Evolutionary conservation across 2,888 invertebrate species (phyloP), one percentile per base, ranked within the genome.

Genomic region (Aspidapion aeneum): DNA sequence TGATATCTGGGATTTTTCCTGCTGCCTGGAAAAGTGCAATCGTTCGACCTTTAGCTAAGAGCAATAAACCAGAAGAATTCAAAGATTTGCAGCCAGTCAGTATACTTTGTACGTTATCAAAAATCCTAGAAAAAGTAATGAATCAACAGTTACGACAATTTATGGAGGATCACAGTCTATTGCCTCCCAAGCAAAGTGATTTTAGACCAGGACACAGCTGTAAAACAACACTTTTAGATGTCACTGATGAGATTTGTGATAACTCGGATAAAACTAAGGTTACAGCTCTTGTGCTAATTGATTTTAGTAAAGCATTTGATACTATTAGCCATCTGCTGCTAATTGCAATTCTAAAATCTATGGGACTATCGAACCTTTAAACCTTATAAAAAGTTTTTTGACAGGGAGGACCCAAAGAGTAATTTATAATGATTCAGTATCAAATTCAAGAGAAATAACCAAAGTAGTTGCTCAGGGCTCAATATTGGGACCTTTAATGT

Each of bases 281-380:
- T n/a, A 52, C 52, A 9, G 52, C 52, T 17, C 52, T 52, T 52
- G 52, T 52, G 5, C 19, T 52, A 52, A 18, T 52, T 18, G 18
- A 52, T 19, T 52, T 52, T 52, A 52, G 18, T n/a, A 52, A 52
- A n/a, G 52, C 52, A 9, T 52, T 52, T n/a, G 52, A 52, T 52
- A 52, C 52, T 7, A 52, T 52, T 17, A 18, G 19, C 52, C 52
- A 19, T n/a, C 17, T 17, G 7, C 52, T 52, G 3, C n/a, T 52
- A 52, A 52, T 52, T 18, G 52, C 5, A 5, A 52, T 19, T 52
- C 52, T 52, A 9, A 9, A 52, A 52, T 52, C 52, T 19, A 19
- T 52, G 19, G 52, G 17, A 5, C 19, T 52, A 52, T 9, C 52
- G 3, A 52, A 52, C 17, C 52, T 52, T 52, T 52, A 19, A 52